Conservation (phyloP, 2,888 invertebrate species). For the Torymus aiolomorphi region DNA sequence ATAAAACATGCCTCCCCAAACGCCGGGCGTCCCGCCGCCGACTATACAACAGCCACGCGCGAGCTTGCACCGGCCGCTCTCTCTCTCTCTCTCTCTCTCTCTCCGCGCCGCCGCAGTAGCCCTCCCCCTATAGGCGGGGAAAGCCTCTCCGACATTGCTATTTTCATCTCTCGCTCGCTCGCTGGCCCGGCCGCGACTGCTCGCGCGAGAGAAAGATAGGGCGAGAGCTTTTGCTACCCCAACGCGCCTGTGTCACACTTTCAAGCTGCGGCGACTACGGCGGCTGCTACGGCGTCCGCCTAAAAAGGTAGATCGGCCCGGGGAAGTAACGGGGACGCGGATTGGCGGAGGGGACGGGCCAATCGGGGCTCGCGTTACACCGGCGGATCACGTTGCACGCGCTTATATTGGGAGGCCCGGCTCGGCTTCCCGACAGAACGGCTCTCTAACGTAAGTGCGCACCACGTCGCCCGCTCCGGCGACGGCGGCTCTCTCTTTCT, state of each 20-base stretch:
- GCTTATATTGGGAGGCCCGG: constrained; percentile 86
- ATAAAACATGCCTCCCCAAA: no score
- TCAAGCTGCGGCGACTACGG: constrained; percentile 57
- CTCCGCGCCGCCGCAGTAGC: constrained; percentile 54
- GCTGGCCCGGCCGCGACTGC: not conserved
- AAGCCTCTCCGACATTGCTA: constrained; percentile 59
- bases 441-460: constrained; percentile 96
- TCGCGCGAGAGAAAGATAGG: constrained; percentile 8
- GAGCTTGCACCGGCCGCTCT: constrained; percentile 16
- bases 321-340: constrained; percentile 74
- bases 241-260: constrained; percentile 70
- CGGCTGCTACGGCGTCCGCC: constrained; percentile 74
- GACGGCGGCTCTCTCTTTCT: not conserved
- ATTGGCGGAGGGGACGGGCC: constrained; percentile 76
- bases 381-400: constrained; percentile 86
- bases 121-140: constrained; percentile 57
- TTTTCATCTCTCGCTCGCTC: constrained; percentile 68
- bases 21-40: no score
- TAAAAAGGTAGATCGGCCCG: constrained; percentile 81
- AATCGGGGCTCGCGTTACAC: constrained; percentile 76
- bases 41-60: no score
- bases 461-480: constrained; percentile 64
- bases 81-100: not conserved
- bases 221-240: not conserved
- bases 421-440: constrained; percentile 93